Percentiles rank a stretch among this genome's conserved stretches.
Conservation (phyloP, 1,140 invertebrate species). For the Eupristina koningsbergeri region DNA sequence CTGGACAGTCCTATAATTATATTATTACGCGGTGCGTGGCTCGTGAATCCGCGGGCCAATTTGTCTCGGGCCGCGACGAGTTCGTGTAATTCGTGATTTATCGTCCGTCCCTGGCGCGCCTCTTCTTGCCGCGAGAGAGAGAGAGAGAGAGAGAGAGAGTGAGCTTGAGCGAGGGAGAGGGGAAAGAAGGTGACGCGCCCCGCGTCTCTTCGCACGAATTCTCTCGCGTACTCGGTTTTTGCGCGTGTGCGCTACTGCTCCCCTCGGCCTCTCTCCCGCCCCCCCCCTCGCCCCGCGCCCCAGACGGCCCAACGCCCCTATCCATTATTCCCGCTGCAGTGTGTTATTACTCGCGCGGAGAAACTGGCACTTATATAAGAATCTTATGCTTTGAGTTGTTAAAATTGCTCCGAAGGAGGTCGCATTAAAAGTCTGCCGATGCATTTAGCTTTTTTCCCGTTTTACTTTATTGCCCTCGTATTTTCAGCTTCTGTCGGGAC, state of each 20-base stretch:
- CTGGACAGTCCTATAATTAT: conserved; percentile 68
- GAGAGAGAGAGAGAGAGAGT: conserved; percentile 4
- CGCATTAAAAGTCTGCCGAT: conserved; percentile 29
- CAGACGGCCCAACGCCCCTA: too few relatives aligned
- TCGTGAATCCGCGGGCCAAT: conserved; percentile 66
- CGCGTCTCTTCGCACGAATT: conserved; percentile 14
- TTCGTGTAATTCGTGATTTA: conserved; percentile 69
- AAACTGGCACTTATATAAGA: conserved; percentile 42
- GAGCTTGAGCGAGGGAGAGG: conserved; percentile 14
- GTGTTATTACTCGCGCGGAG: conserved; percentile 23
- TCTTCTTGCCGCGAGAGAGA: background rate
- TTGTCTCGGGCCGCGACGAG: conserved; percentile 66
- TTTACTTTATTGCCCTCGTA: conserved; percentile 37
- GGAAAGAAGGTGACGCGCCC: conserved; percentile 28
- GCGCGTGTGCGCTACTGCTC: background rate
- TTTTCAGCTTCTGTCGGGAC: background rate
- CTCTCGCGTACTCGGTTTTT: conserved; percentile 45
- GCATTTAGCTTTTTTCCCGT: conserved; percentile 19
- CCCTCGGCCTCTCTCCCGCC: too few relatives aligned
- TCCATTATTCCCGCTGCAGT: background rate
- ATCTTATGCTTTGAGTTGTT: conserved; percentile 39
- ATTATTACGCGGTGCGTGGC: conserved; percentile 68
- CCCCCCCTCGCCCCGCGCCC: too few relatives aligned
- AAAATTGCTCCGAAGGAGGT: conserved; percentile 33
- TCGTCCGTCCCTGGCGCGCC: conserved; percentile 56